Evolutionary conservation across 1,140 invertebrate genomes (phyloP).

Genomic region (Aleiodes sp.): DNA sequence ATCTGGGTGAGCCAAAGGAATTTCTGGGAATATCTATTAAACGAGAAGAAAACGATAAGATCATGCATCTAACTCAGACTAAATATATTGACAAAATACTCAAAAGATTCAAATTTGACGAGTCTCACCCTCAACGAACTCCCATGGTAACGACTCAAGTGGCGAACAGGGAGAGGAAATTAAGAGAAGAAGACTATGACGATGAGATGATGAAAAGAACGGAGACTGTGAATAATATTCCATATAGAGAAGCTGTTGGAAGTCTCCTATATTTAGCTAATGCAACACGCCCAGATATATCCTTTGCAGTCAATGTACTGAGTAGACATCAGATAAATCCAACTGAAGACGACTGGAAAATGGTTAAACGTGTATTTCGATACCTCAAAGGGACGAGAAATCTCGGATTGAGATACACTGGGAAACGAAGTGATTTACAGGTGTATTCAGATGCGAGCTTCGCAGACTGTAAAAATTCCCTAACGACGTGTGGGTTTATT

Average conservation of each 20-base stretch:
- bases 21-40: conserved; percentile 28
- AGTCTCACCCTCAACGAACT: conserved; percentile 25
- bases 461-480: conserved; percentile 10
- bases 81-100: too few species aligned
- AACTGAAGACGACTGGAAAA: conserved; percentile 37
- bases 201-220: background rate
- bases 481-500: conserved; percentile 13
- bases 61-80: conserved; percentile 22
- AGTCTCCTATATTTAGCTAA: conserved; percentile 49
- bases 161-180: conserved; percentile 21
- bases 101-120: conserved; percentile 27
- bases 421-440: background rate
- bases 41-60: conserved; percentile 19
- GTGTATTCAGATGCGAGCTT: conserved; percentile 22
- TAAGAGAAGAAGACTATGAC: conserved; percentile 18
- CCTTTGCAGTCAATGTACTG: conserved; percentile 47
- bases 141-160: conserved; percentile 31
- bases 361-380: conserved; percentile 26
- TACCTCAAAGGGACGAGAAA: background rate
- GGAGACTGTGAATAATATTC: conserved; percentile 19
- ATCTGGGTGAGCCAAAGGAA: conserved; percentile 18
- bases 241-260: conserved; percentile 50
- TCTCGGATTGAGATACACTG: conserved; percentile 2
- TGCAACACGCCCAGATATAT: conserved; percentile 52
- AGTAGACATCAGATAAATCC: conserved; percentile 43